Evolutionary conservation across 2,113 vertebrate species (phyloP).

Genomic region (Colinus virginianus): DNA sequence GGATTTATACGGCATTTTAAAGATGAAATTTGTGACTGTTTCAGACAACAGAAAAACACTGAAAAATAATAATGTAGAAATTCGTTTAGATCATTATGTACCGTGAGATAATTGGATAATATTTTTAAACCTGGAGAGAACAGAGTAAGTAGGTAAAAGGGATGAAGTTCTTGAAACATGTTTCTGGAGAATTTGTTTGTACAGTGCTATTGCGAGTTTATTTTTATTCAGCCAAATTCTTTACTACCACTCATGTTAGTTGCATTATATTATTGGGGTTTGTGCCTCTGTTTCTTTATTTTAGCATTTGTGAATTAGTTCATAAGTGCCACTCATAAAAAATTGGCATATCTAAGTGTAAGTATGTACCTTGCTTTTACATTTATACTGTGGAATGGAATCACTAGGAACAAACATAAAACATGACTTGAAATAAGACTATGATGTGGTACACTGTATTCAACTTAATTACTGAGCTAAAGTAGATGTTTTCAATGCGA

Average conservation of each 20-base stretch:
- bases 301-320: background rate
- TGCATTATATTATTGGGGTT: background rate
- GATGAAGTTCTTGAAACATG: background rate
- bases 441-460: background rate
- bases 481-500: background rate
- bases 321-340: background rate
- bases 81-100: background rate
- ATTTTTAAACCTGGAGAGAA: background rate
- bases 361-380: background rate
- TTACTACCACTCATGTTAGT: background rate
- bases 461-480: background rate
- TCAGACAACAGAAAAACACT: background rate
- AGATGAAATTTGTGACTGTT: background rate
- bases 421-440: background rate
- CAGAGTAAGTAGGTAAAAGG: background rate
- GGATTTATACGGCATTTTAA: background rate
- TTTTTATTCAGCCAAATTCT: background rate
- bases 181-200: slow-evolving; percentile 8
- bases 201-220: background rate
- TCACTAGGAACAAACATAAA: background rate
- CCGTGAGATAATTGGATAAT: background rate
- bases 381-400: background rate
- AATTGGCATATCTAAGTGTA: background rate
- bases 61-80: background rate
- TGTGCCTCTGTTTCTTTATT: background rate